These are phyloP conservation scores for Ophion ellenae DNA, from an alignment of 2,888 invertebrate genomes.

Conservation along the genomic window DNA sequence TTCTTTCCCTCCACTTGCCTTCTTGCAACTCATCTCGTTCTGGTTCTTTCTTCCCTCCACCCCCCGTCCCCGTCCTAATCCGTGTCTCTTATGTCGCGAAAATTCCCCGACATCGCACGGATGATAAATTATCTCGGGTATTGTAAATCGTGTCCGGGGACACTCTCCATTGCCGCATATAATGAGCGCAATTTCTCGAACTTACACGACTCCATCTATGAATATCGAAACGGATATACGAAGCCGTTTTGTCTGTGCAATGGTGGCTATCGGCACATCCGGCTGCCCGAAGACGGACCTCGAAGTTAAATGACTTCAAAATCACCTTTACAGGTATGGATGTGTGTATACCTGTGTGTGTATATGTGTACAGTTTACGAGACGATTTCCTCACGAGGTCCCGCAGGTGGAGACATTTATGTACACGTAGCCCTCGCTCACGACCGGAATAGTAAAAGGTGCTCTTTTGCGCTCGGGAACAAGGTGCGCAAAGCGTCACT, in stretches of 20 bases:
- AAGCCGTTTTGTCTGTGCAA: too few relatives aligned
- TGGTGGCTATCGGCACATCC: too few relatives aligned
- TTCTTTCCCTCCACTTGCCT: slow-evolving; percentile 22
- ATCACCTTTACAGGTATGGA: neutral
- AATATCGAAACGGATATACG: too few relatives aligned
- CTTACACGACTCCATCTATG: too few relatives aligned
- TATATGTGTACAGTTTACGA: neutral
- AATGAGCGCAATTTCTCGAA: neutral
- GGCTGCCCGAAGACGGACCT: too few relatives aligned
- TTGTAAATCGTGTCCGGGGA: slow-evolving; percentile 7
- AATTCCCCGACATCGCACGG: neutral
- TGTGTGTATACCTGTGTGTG: neutral
- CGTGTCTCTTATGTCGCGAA: too few relatives aligned
- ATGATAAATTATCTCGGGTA: slow-evolving; percentile 25
- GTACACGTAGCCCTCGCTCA: slow-evolving; percentile 41
- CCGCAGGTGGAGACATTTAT: slow-evolving; percentile 59
- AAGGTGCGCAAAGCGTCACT: slow-evolving; percentile 53
- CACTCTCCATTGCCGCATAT: neutral
- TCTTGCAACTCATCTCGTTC: too few relatives aligned
- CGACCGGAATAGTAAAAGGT: slow-evolving; percentile 55
- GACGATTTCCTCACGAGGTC: slow-evolving; percentile 21
- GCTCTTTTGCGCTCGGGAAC: slow-evolving; percentile 29
- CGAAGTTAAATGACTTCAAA: too few relatives aligned
- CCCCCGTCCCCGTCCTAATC: too few relatives aligned
- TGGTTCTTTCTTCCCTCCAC: too few relatives aligned